These are phyloP conservation scores for Sarcophaga bullata DNA, from an alignment of 1,140 invertebrate genomes.

Conservation along the genomic window DNA sequence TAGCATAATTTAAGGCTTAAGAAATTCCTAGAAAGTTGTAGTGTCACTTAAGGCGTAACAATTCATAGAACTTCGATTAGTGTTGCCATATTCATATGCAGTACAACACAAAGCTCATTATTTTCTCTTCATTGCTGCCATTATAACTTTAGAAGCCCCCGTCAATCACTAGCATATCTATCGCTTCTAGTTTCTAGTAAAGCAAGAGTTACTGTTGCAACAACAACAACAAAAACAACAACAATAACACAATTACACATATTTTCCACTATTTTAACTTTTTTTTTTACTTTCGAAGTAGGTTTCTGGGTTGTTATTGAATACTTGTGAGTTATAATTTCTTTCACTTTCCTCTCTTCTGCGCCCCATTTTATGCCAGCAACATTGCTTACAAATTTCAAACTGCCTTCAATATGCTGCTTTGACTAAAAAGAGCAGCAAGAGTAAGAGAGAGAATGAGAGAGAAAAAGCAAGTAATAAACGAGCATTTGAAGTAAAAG, in stretches of 20 bases:
- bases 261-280: neutral
- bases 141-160: no score
- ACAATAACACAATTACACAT: neutral
- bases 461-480: neutral
- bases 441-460: neutral
- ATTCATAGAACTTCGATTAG: no score
- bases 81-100: no score
- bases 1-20: no score
- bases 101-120: no score
- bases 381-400: neutral
- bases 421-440: neutral
- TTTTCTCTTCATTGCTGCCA: no score
- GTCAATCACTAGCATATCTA: no score
- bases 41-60: no score
- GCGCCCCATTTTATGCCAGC: neutral
- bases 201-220: neutral
- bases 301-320: conserved; percentile 24
- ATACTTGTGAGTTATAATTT: conserved; percentile 6
- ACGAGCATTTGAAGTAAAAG: conserved; percentile 7
- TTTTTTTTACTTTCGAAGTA: neutral
- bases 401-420: neutral
- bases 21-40: no score
- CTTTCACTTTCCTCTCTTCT: neutral
- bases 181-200: no score
- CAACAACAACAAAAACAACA: neutral